These are phyloP conservation scores for Phanerotoma sp. DNA, from an alignment of 2,888 invertebrate species.

Conservation along the genomic window DNA sequence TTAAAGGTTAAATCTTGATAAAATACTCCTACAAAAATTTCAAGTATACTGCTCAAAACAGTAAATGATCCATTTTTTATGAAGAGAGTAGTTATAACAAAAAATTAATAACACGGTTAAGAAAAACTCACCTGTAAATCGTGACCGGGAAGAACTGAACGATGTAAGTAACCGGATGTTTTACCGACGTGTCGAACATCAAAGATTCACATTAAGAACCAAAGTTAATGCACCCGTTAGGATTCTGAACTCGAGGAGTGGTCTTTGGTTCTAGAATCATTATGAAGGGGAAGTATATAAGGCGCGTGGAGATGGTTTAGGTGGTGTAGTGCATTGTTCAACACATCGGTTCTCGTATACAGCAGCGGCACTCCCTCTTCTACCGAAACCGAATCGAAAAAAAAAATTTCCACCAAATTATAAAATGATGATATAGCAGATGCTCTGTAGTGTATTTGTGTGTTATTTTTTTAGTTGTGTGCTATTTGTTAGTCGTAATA, in stretches of 20 bases:
- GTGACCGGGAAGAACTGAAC: conserved; percentile 50
- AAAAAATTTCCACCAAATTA: conserved; percentile 43
- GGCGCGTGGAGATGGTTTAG: conserved; percentile 51
- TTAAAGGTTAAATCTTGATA: too few relatives aligned
- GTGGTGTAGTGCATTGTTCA: conserved; percentile 56
- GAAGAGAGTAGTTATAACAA: conserved; percentile 28
- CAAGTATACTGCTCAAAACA: too few relatives aligned
- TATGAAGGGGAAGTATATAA: conserved; percentile 46
- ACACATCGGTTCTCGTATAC: conserved; percentile 55
- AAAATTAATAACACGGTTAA: conserved; percentile 30
- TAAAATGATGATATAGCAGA: conserved; percentile 41
- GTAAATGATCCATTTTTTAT: conserved; percentile 2
- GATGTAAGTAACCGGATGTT: conserved; percentile 42
- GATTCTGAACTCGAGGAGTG: conserved; percentile 45
- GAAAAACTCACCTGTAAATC: conserved; percentile 49
- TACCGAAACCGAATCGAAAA: conserved; percentile 47
- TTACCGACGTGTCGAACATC: conserved; percentile 30
- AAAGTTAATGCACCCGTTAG: conserved; percentile 34
- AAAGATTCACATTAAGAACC: conserved; percentile 34
- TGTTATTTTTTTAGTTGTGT: too few relatives aligned
- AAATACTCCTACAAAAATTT: too few relatives aligned
- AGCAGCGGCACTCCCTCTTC: conserved; percentile 57
- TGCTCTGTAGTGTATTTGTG: too few relatives aligned
- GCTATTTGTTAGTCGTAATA: too few relatives aligned
- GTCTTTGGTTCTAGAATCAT: conserved; percentile 43